These are phyloP conservation scores for Rhagoletis zephyria DNA, from an alignment of 1,140 invertebrate genomes.

Conservation along the genomic window DNA sequence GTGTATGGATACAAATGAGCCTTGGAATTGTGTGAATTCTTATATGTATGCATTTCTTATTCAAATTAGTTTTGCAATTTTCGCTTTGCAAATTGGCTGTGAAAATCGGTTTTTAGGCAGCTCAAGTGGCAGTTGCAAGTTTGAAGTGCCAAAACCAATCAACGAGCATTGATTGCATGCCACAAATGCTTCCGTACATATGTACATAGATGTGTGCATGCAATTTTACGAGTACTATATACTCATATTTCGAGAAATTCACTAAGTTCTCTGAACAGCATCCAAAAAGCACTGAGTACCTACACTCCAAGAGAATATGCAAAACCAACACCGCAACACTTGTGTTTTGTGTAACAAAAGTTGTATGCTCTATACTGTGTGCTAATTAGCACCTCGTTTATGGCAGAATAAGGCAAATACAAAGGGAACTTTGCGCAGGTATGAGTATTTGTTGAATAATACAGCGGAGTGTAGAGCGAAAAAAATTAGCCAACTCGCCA, in stretches of 20 bases:
- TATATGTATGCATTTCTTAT: too few relatives aligned
- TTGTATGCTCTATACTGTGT: neutral
- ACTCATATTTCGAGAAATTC: too few relatives aligned
- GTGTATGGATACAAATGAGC: too few relatives aligned
- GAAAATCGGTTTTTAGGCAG: neutral
- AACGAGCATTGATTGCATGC: neutral
- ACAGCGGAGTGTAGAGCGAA: neutral
- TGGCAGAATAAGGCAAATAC: neutral
- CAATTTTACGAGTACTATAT: neutral
- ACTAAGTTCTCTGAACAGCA: too few relatives aligned
- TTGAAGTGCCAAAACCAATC: constrained; percentile 10
- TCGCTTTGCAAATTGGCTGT: neutral
- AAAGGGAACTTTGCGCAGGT: neutral
- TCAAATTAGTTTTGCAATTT: too few relatives aligned
- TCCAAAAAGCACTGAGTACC: too few relatives aligned
- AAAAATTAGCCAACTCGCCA: neutral
- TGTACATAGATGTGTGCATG: neutral
- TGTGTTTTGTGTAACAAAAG: too few relatives aligned
- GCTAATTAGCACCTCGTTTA: constrained; percentile 22
- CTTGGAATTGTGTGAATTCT: too few relatives aligned
- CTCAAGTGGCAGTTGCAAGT: neutral
- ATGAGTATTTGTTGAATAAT: neutral
- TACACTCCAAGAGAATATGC: too few relatives aligned
- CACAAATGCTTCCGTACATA: too few relatives aligned
- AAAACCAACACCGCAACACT: too few relatives aligned